Percentiles rank a stretch among this genome's conserved stretches.
Conservation (phyloP, 1,140 invertebrate species). For the Gonatopus flavifemur region DNA sequence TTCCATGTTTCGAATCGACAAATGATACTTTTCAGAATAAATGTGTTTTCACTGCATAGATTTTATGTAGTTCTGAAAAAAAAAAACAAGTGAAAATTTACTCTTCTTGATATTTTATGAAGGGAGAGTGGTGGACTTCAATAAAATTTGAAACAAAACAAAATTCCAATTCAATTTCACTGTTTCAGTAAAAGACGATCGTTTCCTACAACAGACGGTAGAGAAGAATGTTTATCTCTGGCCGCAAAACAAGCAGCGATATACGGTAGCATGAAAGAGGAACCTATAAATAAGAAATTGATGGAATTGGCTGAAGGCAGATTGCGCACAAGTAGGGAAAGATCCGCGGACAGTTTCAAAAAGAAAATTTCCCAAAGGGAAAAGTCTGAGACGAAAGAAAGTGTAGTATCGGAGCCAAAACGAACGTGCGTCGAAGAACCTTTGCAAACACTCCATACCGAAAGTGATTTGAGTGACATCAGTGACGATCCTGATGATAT, state of each 20-base stretch:
- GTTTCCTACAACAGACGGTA: slow-evolving; percentile 43
- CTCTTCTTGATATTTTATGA: too few relatives aligned
- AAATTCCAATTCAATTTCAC: too few relatives aligned
- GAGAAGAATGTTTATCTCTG: slow-evolving; percentile 44
- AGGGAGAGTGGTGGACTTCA: too few relatives aligned
- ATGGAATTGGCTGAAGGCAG: slow-evolving; percentile 56
- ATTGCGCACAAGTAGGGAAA: slow-evolving; percentile 46
- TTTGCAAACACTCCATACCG: slow-evolving; percentile 61
- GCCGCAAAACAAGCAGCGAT: slow-evolving; percentile 46
- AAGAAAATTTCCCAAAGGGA: slow-evolving; percentile 46
- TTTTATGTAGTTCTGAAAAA: too few relatives aligned
- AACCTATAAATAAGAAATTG: slow-evolving; percentile 56
- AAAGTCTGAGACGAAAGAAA: slow-evolving; percentile 50
- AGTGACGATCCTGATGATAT: slow-evolving; percentile 86
- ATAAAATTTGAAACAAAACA: too few relatives aligned
- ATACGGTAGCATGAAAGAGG: slow-evolving; percentile 55
- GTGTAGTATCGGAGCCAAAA: slow-evolving; percentile 56
- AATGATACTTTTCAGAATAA: too few relatives aligned
- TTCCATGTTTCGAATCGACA: too few relatives aligned
- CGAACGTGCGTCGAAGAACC: slow-evolving; percentile 56
- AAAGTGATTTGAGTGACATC: slow-evolving; percentile 81
- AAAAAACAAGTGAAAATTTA: too few relatives aligned
- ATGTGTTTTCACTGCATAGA: too few relatives aligned
- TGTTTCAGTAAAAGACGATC: slow-evolving; percentile 44
- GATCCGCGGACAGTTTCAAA: slow-evolving; percentile 45